Evolutionary conservation across 2,113 vertebrate species (phyloP), one percentile per base, ranked within the genome.

Genomic region (Osmerus mordax): DNA sequence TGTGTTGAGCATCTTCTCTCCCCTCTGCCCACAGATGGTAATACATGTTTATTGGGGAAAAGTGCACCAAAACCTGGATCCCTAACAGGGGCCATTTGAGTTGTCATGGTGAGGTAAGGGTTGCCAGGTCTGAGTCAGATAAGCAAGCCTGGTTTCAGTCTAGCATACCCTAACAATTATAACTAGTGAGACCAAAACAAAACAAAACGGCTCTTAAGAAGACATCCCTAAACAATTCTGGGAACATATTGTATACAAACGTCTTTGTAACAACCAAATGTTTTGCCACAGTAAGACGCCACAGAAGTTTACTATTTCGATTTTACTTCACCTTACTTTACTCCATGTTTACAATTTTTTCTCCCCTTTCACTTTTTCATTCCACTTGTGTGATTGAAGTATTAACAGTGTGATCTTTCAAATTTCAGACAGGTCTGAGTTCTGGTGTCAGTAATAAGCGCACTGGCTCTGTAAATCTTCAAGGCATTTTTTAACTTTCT

Each of bases 31-130:
- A 62, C 75, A 65, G 29, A 70, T 78, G 76, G 74, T 64, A 66
- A 87, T 61, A 70, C 69, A 80, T 77, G 75, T 85, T 84, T 84
- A 81, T 81, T 73, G 29, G 18, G 61, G 18, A 64, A 18, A 25
- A 64, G 18, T 16, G 16, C 15, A 32, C 13, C 15, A 28, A 64
- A 64, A 16, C 18, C 28, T 23, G 6, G 2, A 21, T 32, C 61
- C 16, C 25, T 18, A 32, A 29, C 61, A 29, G 58, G 58, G 29
- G 18, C 8, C 28, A 64, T 64, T 64, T 32, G 14, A 36, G 16
- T 29, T n/a, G 61, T 16, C 18, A 64, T 64, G 3, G 23, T 5
- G 25, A 28, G 12, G 60, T 28, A 25, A 15, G 23, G 60, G 21
- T 60, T 60, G n/a, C 13, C 3, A 1, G 54, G 3, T 56, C 16